A percentile compares a stretch with the other conserved stretches of the same genome.
These are phyloP conservation scores for Ennomos quercinarius DNA, from an alignment of 2,888 invertebrate genomes.

Conservation along the genomic window DNA sequence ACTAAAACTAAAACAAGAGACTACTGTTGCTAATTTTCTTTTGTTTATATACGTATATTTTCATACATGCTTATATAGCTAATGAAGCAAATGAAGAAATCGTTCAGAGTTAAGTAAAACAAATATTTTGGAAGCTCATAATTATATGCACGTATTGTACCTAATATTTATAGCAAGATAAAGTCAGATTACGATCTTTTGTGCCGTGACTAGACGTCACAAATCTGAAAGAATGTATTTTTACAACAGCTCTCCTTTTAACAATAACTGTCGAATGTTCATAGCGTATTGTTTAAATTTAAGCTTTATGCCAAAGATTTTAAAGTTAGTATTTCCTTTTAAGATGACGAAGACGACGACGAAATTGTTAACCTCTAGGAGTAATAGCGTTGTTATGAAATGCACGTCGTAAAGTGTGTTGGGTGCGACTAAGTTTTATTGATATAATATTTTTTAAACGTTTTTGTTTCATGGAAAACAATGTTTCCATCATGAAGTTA, in stretches of 20 bases:
- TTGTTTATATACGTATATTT: no score
- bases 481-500: no score
- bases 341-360: conserved; percentile 31
- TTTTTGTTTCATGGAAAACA: no score
- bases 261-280: conserved; percentile 52
- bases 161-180: no score
- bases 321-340: conserved; percentile 23
- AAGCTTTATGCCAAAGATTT: conserved; percentile 33
- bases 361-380: conserved; percentile 39
- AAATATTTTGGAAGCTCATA: no score
- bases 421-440: conserved; percentile 8
- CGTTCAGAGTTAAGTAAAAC: no score
- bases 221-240: conserved; percentile 49
- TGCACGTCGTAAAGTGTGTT: conserved; percentile 10
- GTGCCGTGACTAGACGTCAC: conserved; percentile 33
- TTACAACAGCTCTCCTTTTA: conserved; percentile 53
- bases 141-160: neutral
- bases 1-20: no score
- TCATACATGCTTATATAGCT: no score
- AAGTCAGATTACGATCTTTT: conserved; percentile 34
- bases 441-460: neutral
- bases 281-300: conserved; percentile 39
- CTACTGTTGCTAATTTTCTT: no score
- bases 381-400: conserved; percentile 40
- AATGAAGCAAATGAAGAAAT: no score